These are phyloP conservation scores for Alligator mississippiensis DNA, from an alignment of 2,113 vertebrate genomes.

Conservation along the genomic window DNA sequence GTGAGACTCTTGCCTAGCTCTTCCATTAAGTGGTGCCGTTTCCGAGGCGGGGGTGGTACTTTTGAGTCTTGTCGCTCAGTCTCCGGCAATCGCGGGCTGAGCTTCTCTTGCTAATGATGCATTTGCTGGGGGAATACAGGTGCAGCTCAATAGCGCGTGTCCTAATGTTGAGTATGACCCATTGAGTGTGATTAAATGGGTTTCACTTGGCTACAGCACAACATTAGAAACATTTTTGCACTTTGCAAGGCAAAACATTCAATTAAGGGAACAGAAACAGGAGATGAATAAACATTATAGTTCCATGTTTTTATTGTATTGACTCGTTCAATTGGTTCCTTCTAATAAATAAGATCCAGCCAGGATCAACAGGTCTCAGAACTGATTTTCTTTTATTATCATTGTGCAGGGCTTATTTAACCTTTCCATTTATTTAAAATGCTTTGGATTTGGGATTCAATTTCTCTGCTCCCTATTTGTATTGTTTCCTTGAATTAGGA, in stretches of 20 bases:
- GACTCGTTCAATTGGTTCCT: slow-evolving; percentile 26
- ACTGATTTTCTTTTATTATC: slow-evolving; percentile 39
- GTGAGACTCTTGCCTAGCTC: neutral
- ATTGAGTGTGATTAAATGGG: slow-evolving; percentile 47
- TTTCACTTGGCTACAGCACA: slow-evolving; percentile 23
- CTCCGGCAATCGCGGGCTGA: neutral
- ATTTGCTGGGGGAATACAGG: slow-evolving; percentile 50
- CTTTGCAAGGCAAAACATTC: slow-evolving; percentile 45
- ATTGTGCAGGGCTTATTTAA: slow-evolving; percentile 31
- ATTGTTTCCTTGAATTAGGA: slow-evolving; percentile 67
- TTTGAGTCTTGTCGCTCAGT: accelerated
- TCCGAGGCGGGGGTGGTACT: neutral
- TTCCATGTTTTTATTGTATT: slow-evolving; percentile 15
- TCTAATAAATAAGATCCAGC: slow-evolving; percentile 43
- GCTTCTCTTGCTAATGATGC: slow-evolving; percentile 24
- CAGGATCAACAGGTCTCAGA: slow-evolving; percentile 36
- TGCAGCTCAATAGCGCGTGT: slow-evolving; percentile 12
- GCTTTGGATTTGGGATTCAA: slow-evolving; percentile 49
- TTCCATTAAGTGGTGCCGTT: neutral
- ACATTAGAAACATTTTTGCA: slow-evolving; percentile 26
- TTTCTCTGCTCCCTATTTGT: slow-evolving; percentile 52
- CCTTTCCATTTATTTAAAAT: slow-evolving; percentile 64
- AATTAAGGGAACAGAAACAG: slow-evolving; percentile 35
- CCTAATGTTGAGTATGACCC: slow-evolving; percentile 44
- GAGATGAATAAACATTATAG: slow-evolving; percentile 47